Percentiles rank a stretch among this genome's conserved stretches.
These are phyloP conservation scores for Acromyrmex charruanus DNA, from an alignment of 1,140 invertebrate genomes.

Conservation along the genomic window DNA sequence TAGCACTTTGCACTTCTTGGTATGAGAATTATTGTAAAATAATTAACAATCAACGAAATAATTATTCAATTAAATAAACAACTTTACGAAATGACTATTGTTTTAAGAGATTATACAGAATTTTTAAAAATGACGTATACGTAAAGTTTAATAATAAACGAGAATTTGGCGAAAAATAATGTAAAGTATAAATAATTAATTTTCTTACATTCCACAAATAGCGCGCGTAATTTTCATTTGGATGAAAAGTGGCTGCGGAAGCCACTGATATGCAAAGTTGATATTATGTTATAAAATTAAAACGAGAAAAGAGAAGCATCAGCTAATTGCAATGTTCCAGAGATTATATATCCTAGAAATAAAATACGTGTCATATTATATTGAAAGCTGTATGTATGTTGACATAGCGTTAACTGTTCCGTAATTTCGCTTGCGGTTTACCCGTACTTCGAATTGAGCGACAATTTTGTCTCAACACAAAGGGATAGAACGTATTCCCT, in stretches of 20 bases:
- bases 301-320: neutral
- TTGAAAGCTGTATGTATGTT: neutral
- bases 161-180: neutral
- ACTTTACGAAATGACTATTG: neutral
- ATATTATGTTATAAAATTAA: neutral
- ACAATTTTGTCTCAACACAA: conserved; percentile 3
- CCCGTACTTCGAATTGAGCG: neutral
- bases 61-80: neutral
- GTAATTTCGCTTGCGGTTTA: conserved; percentile 8
- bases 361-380: neutral
- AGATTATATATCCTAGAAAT: neutral
- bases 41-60: neutral
- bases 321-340: neutral
- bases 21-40: neutral
- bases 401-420: neutral
- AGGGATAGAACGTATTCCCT: conserved; percentile 2
- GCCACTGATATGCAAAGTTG: neutral
- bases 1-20: neutral
- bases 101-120: neutral
- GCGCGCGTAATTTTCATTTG: neutral
- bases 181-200: conserved; percentile 8
- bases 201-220: neutral
- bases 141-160: neutral
- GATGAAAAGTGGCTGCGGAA: neutral
- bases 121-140: neutral